Conservation (phyloP, 2,888 invertebrate genomes). For the Aphrophora alni region DNA sequence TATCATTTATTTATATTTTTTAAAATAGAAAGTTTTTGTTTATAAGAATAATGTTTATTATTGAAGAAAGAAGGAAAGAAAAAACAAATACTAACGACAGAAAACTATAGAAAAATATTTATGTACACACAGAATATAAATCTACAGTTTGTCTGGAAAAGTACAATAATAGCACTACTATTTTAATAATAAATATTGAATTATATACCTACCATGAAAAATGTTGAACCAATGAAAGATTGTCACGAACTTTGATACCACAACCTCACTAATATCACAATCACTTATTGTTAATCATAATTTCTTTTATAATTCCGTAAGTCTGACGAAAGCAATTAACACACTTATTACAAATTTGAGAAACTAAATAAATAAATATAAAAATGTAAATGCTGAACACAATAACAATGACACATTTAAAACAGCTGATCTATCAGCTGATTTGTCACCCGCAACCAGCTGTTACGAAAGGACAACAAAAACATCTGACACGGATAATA, state of each 20-base stretch:
- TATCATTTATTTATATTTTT: no score
- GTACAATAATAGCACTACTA: no score
- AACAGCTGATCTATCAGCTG: conserved; percentile 32
- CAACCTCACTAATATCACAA: background rate
- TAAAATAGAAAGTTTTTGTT: no score
- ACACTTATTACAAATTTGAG: conserved; percentile 35
- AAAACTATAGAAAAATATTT: no score
- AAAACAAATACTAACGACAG: no score
- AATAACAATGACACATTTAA: conserved; percentile 30
- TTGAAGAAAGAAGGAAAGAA: no score
- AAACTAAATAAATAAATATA: background rate
- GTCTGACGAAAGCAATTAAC: background rate
- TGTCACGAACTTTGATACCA: background rate
- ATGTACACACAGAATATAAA: no score
- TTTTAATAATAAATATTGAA: no score
- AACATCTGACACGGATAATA: conserved; percentile 35
- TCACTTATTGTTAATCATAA: background rate
- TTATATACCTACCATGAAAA: background rate
- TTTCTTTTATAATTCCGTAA: background rate
- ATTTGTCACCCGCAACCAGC: conserved; percentile 4
- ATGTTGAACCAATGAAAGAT: background rate
- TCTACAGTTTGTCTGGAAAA: no score
- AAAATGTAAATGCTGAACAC: background rate
- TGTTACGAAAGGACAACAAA: conserved; percentile 27
- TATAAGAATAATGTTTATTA: no score